These are phyloP conservation scores for Oplegnathus fasciatus DNA, from an alignment of 2,113 vertebrate species.

Conservation along the genomic window DNA sequence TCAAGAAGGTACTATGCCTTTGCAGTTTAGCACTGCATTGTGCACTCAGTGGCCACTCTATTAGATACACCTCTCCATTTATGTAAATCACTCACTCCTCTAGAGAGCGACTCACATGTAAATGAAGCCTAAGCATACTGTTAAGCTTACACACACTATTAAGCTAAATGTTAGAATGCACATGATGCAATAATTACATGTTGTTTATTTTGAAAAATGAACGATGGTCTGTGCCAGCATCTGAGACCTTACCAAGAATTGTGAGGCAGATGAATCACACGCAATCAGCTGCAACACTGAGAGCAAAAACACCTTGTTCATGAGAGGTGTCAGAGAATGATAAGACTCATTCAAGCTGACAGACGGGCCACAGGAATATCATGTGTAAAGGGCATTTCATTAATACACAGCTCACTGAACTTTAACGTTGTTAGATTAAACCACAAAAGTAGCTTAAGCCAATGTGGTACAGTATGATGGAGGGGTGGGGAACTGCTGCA, in stretches of 20 bases:
- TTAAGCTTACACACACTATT: not conserved
- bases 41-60: conserved; percentile 24
- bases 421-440: not conserved
- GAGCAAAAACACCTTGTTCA: conserved; percentile 9
- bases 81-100: conserved; percentile 32
- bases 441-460: not conserved
- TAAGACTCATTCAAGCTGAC: conserved; percentile 6
- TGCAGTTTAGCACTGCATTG: conserved; percentile 23
- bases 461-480: not conserved
- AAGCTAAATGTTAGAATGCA: not conserved
- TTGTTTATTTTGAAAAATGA: not conserved
- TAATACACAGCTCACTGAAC: conserved; percentile 9
- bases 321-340: conserved; percentile 3
- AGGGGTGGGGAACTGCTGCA: not conserved
- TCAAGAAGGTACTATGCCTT: conserved; percentile 48
- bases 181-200: conserved; percentile 11
- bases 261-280: not conserved
- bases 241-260: not conserved
- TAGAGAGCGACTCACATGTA: conserved; percentile 12
- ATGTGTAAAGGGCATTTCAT: conserved; percentile 17
- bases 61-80: conserved; percentile 37
- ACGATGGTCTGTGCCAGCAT: not conserved
- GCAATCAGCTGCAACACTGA: conserved; percentile 4
- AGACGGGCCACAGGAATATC: not conserved
- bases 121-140: conserved; percentile 13